Base-by-base conservation (phyloP, 2,797 vertebrate species). In the Sebastes minor region DNA sequence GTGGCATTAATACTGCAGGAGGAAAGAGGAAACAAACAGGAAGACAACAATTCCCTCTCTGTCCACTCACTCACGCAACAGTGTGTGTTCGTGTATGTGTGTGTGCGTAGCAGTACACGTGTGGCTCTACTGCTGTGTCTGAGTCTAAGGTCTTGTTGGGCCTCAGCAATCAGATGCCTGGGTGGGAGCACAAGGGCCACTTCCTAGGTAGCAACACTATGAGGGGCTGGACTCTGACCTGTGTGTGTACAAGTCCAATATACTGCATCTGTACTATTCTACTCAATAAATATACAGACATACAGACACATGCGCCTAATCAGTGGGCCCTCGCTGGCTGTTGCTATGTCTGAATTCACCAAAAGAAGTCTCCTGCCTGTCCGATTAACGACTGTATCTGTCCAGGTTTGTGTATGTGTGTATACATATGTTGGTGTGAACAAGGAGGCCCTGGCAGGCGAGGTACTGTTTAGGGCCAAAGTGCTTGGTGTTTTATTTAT, bases 1-100 rank as follows among this genome's bases (percentile, higher is more conserved):
- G 91, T 86, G 89, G 87, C 92, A 95, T 95, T 93, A 95, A 95
- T 95, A 95, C 93, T 95, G 93, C 91, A 95, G 86, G 82, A 94
- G 92, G 88, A 76, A 80, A 87, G 88, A 92, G 91, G 91, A 95
- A 93, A 92, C 89, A 94, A 94, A 94, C 90, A 94, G 90, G 88
- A 92, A 94, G 88, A 92, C 91, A 94, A 91, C 90, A 92, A 92
- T 85, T 82, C 90, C 87, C 90, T 65, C 69, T 79, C 80, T 87
- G 85, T 91, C 89, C 85, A 86, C 78, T 89, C 88, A 84, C 75
- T 85, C 88, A 86, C 61, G 88, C 86, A 69, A 61, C 61, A 66
- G 60, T 76, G 86, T 76, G 72, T 83, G 59, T 76, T 18, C 66
- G 33, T 83, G 25, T 75, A 30, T 78, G 72, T 71, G 78, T 46